Evolutionary conservation across 2,888 invertebrate genomes (phyloP).

Genomic region (Taphrorychus bicolor): DNA sequence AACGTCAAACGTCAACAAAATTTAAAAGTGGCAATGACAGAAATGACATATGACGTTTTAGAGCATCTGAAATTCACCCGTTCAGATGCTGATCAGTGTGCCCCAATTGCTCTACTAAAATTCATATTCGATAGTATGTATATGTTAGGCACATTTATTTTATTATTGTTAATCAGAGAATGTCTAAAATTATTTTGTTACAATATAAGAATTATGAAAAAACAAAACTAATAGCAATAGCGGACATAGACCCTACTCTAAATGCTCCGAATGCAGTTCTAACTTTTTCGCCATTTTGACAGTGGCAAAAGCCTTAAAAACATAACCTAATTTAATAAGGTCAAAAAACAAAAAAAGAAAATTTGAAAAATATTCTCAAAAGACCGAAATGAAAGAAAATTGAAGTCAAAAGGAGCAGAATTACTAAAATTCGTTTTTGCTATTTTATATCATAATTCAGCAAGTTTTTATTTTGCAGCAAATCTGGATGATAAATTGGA

Average conservation of each 20-base stretch:
- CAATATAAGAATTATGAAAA: too few relatives aligned
- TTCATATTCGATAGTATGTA: too few relatives aligned
- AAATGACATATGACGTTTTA: not conserved
- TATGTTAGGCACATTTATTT: too few relatives aligned
- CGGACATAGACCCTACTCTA: too few relatives aligned
- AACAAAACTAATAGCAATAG: too few relatives aligned
- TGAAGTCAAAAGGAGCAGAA: not conserved
- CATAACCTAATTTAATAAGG: not conserved
- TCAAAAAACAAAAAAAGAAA: too few relatives aligned
- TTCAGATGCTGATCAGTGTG: too few relatives aligned
- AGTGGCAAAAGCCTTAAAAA: too few relatives aligned
- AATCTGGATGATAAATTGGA: slow-evolving; percentile 89
- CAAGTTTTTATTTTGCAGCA: slow-evolving; percentile 21
- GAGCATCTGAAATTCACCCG: not conserved
- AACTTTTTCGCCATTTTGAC: not conserved
- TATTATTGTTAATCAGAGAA: too few relatives aligned
- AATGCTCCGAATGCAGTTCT: not conserved
- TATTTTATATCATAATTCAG: not conserved
- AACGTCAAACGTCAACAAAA: not conserved
- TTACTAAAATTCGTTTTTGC: too few relatives aligned
- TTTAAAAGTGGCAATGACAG: not conserved
- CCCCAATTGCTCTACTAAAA: too few relatives aligned
- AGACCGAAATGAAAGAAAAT: not conserved
- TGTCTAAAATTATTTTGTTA: too few relatives aligned
- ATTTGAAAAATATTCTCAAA: not conserved